Evolutionary conservation across 2,797 vertebrate genomes (phyloP), one percentile per base, ranked within the genome.

Genomic region (Rhinophrynus dorsalis): DNA sequence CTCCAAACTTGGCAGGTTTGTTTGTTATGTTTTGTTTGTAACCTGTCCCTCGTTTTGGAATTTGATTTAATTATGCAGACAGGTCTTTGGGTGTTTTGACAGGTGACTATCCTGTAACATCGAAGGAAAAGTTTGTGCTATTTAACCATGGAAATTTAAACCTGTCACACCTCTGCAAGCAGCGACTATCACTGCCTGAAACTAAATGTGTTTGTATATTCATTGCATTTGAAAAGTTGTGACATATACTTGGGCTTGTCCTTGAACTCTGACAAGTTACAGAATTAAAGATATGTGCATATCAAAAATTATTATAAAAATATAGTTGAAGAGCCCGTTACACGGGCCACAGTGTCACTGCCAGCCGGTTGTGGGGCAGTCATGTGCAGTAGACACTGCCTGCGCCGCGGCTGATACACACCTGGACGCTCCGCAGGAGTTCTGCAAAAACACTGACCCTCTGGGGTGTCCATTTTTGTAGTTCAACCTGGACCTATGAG

Each of bases 11-110:
- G 8, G 48, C 27, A 35, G 29, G 15, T 13, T 38, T 29, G 33
- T 30, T 55, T 55, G 29, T 32, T 47, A 21, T 32, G 15, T 47
- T 62, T 55, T 32, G 47, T 29, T 68, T 42, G 6, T 42, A 50
- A 26, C 56, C 55, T 42, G n/a, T 21, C 48, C 21, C 9, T 42
- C 26, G 48, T 55, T 56, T 55, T 44, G n/a, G 21, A 56, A 38
- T 33, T 17, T 47, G 67, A 70, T 62, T 54, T 70, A 45, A 70
- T 70, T 70, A 70, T 45, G 32, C 58, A 55, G n/a, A 63, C 44
- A 26, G 15, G 57, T 29, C 45, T 10, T 30, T 37, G 15, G 10
- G 20, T 62, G 58, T 70, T 70, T 54, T 70, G 67, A 70, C 67
- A 70, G 58, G 38, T 70, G 58, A 70, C 58, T 62, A 70, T 62